These are phyloP conservation scores for Cynodonichthys magdalenae DNA, from an alignment of 2,797 vertebrate genomes.

Conservation along the genomic window DNA sequence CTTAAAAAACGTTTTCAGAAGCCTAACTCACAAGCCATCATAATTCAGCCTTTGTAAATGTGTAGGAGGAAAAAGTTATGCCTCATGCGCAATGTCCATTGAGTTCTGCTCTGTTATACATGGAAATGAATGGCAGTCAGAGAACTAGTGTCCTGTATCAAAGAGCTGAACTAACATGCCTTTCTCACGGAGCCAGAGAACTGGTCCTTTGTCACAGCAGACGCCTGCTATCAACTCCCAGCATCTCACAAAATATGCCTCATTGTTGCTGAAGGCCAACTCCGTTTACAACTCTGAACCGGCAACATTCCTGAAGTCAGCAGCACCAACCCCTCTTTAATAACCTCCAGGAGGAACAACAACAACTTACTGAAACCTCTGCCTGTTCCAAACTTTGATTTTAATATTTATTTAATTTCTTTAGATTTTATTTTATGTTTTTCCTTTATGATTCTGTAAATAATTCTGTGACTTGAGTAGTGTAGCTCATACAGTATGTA, in stretches of 20 bases:
- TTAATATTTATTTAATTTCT: neutral
- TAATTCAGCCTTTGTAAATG: constrained; percentile 59
- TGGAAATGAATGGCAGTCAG: constrained; percentile 92
- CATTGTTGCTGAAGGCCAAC: constrained; percentile 82
- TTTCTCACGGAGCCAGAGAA: constrained; percentile 87
- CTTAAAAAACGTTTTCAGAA: constrained; percentile 55
- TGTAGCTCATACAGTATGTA: neutral
- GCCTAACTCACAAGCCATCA: constrained; percentile 47
- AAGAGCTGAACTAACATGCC: constrained; percentile 87
- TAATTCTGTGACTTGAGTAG: neutral
- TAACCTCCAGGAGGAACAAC: constrained; percentile 34
- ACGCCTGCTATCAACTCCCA: constrained; percentile 79
- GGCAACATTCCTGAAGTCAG: constrained; percentile 75
- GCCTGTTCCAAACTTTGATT: neutral
- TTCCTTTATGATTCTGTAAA: neutral
- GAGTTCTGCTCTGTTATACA: constrained; percentile 87
- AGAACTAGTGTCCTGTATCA: constrained; percentile 88
- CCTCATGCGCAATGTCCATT: constrained; percentile 88
- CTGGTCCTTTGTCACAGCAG: constrained; percentile 75
- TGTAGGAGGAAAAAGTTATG: constrained; percentile 91
- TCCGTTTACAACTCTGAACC: constrained; percentile 74
- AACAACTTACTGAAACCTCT: constrained; percentile 20
- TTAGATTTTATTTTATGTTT: neutral
- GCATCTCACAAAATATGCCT: constrained; percentile 79
- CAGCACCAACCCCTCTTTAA: constrained; percentile 38